Base-by-base conservation (phyloP, 2,113 vertebrate genomes). In the Thalassarche chlororhynchos region DNA sequence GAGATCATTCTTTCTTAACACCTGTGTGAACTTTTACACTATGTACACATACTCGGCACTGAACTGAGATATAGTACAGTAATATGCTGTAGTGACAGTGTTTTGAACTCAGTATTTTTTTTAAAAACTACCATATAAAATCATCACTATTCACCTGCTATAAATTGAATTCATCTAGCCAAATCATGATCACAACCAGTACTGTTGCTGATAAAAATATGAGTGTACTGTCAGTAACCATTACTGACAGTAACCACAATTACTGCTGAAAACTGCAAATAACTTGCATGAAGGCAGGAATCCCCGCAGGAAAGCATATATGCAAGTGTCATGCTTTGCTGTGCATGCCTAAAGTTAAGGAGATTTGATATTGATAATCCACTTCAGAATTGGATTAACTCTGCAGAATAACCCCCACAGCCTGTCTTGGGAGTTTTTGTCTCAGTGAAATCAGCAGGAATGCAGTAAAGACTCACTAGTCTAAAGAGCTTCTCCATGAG, bases 291-390 rank as follows among this genome's bases (percentile, higher is more conserved):
- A 76, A 85, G 58, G 28, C 36, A 90, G 79, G 71, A 94, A 81
- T 90, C 54, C 55, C 62, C 80, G 32, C 19, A 84, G 71, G 55
- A 93, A 82, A 88, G 79, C 46, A 57, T n/a, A 60, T n/a, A 49
- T 28, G 6, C 23, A 80, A 86, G 82, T 71, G 85, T 86, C 90
- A 92, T 86, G 70, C 85, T 86, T 95, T 94, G 76, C 78, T 55
- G 58, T 90, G 79, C 82, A 38, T 80, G 88, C 79, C 71, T 92
- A 94, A 90, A 49, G 88, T 96, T 97, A 97, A 97, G 88, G 83
- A 95, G 97, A 96, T 97, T 96, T 94, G 92, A 93, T 94, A 96
- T 11, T 84, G 85, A 95, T 90, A 96, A 97, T 95, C 96, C 90
- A 92, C 71, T 88, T 83, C 71, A 92, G 93, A 97, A 97, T 84